Evolutionary conservation across 1,140 invertebrate species (phyloP).

Genomic region (Drosophila orosa): DNA sequence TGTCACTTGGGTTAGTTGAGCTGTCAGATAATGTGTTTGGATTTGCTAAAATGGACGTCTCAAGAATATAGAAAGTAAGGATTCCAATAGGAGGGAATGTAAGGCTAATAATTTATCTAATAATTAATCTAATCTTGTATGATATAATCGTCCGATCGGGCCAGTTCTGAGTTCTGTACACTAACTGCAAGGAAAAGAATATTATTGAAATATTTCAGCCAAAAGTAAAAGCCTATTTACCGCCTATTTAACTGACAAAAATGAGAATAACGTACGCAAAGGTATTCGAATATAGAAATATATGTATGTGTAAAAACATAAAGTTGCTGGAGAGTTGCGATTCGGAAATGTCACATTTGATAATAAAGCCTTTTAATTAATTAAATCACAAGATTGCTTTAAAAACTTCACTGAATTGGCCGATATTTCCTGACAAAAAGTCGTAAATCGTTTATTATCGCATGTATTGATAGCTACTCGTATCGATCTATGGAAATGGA

Average conservation of each 20-base stretch:
- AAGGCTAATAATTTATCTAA: not conserved
- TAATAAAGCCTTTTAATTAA: not conserved
- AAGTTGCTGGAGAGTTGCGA: not conserved
- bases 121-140: not conserved
- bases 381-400: slow-evolving; percentile 1
- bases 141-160: no score
- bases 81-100: no score
- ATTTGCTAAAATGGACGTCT: slow-evolving; percentile 3
- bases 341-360: not conserved
- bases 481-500: slow-evolving; percentile 42
- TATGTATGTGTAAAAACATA: not conserved
- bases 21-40: slow-evolving; percentile 4
- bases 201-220: no score
- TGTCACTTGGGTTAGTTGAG: slow-evolving; percentile 38
- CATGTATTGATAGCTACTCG: slow-evolving; percentile 13
- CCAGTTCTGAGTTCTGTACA: no score
- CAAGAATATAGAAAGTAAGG: not conserved
- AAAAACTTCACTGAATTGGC: slow-evolving; percentile 56
- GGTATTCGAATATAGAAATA: not conserved
- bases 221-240: no score
- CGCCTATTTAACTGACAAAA: no score
- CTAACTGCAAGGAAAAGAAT: no score
- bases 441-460: slow-evolving; percentile 58
- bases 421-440: slow-evolving; percentile 29
- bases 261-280: no score